Base-by-base conservation (phyloP, 1,140 invertebrate species). In the Brachionus calyciflorus region DNA sequence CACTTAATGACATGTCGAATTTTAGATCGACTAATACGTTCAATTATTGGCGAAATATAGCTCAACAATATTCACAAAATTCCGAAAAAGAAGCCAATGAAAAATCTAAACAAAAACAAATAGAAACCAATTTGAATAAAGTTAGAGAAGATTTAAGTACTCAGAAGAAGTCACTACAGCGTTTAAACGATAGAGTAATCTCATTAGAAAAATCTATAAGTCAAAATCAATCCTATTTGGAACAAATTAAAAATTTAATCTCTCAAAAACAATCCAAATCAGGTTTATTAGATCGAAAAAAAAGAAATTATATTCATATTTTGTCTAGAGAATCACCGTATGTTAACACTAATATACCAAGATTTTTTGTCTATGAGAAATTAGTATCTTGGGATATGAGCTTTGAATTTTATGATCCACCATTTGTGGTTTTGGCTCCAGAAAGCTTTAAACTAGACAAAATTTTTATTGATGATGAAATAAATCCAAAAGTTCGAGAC, bases 391-490 rank as follows among this genome's bases (percentile, higher is more conserved):
- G 73, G 73, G 49, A 55, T 26, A 55, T 76, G 5, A 14, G 17
- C 3, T 76, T 17, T 37, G 73, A 76, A 28, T 41, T 76, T 26
- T 76, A 76, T 46, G 73, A 76, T 40, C 73, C 73, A 30, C 49
- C 49, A 46, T 55, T 55, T 55, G 30, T 76, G 9, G 51, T 76
- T 41, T 17, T 76, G 17, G 5, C 73, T 19, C 19, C 28, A 9
- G 69, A 73, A 28, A 40, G 6, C 24, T 55, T 73, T 21, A 73
- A 73, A 33, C 10, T 73, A 51, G 69, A 73, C 10, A 30, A 24
- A 55, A 55, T 55, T 21, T 73, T 73, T 51, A 73, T 73, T 55
- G 69, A 73, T 51, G 44, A 73, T 30, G 69, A 73, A 55, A 73
- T 73, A 73, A 73, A 73, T 73, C n/a, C 21, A 51, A 73, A 49